Base-by-base conservation (phyloP, 1,140 invertebrate genomes). In the Theocolax elegans region DNA sequence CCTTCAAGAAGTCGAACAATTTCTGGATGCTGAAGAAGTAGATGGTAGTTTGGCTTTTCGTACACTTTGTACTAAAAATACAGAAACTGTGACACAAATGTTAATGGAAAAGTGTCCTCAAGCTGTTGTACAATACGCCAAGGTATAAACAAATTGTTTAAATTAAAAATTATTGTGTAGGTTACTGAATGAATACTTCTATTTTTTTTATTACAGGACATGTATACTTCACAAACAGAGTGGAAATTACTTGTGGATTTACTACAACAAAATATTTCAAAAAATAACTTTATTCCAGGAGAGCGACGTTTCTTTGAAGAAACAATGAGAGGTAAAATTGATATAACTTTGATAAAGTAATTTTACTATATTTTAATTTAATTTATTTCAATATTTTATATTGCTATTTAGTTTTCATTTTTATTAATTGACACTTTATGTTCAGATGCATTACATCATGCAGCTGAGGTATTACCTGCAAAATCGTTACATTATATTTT, bases 31-130 rank as follows among this genome's bases (percentile, higher is more conserved):
- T 6, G 84, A 86, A 67, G 76, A 80, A 29, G 75, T 86, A 2
- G 78, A 83, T 44, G 85, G 85, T 0, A 78, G 72, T 25, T 76
- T 86, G n/a, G 80, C 84, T 53, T 81, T 87, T 25, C 79, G 80
- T 42, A 78, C 79, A 7, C 64, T 87, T 6, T 84, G 83, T 44
- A 73, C 74, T 40, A 68, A 73, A 23, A 75, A 83, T 70, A 77
- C 68, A 0, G 81, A 82, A 40, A 59, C 75, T 17, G 77, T 75
- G 17, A 84, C 83, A 1, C 51, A 74, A 29, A 69, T 88, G 44
- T 63, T 90, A 8, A 78, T 88, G 35, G 84, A 89, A 2, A 80
- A 85, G 15, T 89, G 88, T 74, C 88, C 89, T 2, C 87, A 88
- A 65, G 88, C 87, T 73, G 68, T 89, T n/a, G 69, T 89, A 21